Conservation (phyloP, 2,797 vertebrate species). For the Lutjanus argentimaculatus region DNA sequence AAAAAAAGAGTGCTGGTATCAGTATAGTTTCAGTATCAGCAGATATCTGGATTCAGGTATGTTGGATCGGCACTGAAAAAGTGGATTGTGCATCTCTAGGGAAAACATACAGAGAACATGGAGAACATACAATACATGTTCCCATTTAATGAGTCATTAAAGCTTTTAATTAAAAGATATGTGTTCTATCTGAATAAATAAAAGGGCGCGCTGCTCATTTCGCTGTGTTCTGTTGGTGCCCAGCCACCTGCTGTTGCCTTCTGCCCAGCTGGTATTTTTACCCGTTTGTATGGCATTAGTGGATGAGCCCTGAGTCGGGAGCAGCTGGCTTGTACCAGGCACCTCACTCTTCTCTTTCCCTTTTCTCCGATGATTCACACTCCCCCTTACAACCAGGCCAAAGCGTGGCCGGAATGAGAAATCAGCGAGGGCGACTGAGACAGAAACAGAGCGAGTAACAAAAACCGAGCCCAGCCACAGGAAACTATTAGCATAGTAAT, state of each 20-base stretch:
- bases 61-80: too few species aligned
- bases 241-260: constrained; percentile 79
- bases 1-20: too few species aligned
- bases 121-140: constrained; percentile 14
- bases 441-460: constrained; percentile 43
- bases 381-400: constrained; percentile 55
- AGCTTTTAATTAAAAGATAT: constrained; percentile 40
- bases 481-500: constrained; percentile 76
- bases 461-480: constrained; percentile 40
- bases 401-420: constrained; percentile 55
- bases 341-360: constrained; percentile 56
- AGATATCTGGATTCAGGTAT: too few species aligned
- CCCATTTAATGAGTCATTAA: constrained; percentile 25
- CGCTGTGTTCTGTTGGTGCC: constrained; percentile 47
- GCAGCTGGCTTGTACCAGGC: constrained; percentile 74
- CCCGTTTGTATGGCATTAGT: constrained; percentile 66
- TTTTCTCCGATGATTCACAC: constrained; percentile 61
- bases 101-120: constrained; percentile 3
- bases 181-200: constrained; percentile 35
- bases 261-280: constrained; percentile 77
- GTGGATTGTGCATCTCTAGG: too few species aligned
- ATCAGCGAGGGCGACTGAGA: constrained; percentile 43
- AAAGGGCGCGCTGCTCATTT: constrained; percentile 53
- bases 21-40: too few species aligned
- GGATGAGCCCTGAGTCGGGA: constrained; percentile 68